phyloP scores from a whole-genome alignment of 2,797 vertebrate genomes.

The Buceros bicornis region DNA sequence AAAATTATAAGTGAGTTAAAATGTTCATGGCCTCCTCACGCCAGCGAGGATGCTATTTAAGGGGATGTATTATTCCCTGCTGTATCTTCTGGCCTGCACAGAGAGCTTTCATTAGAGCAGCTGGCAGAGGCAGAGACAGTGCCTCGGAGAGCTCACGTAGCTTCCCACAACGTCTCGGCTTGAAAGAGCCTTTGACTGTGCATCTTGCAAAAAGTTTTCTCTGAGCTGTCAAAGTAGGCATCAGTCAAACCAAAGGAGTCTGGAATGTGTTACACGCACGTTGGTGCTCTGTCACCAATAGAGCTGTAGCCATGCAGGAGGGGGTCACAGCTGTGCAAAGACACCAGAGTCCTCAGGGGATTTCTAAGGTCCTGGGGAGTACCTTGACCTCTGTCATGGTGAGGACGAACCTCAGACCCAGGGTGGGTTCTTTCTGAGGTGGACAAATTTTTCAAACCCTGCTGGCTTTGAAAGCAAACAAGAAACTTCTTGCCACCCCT shows the following conservation, averaged over 20 bases:
- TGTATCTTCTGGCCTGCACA: constrained; percentile 41
- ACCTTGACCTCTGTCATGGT: not conserved
- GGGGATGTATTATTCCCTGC: constrained; percentile 44
- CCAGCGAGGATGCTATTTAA: constrained; percentile 50
- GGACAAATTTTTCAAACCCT: not conserved
- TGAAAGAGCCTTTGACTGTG: constrained; percentile 52
- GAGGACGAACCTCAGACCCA: not conserved
- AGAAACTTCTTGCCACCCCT: not conserved
- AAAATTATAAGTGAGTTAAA: constrained; percentile 48
- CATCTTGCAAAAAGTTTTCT: constrained; percentile 61
- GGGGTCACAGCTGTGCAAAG: not conserved
- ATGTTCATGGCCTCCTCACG: not conserved
- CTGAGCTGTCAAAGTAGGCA: constrained; percentile 36
- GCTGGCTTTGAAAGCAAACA: not conserved
- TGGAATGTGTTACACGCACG: not conserved
- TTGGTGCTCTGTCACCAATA: accelerated
- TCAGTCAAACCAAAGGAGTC: constrained; percentile 14
- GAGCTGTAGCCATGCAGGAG: not conserved
- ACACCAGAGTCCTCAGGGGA: accelerated
- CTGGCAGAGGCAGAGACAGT: constrained; percentile 18
- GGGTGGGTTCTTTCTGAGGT: accelerated
- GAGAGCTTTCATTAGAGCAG: constrained; percentile 34
- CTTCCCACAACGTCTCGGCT: constrained; percentile 14
- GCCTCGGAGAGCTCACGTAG: not conserved
- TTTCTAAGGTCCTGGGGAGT: not conserved